Evolutionary conservation across 2,797 vertebrate species (phyloP).

Genomic region (Ambastaia sidthimunki): DNA sequence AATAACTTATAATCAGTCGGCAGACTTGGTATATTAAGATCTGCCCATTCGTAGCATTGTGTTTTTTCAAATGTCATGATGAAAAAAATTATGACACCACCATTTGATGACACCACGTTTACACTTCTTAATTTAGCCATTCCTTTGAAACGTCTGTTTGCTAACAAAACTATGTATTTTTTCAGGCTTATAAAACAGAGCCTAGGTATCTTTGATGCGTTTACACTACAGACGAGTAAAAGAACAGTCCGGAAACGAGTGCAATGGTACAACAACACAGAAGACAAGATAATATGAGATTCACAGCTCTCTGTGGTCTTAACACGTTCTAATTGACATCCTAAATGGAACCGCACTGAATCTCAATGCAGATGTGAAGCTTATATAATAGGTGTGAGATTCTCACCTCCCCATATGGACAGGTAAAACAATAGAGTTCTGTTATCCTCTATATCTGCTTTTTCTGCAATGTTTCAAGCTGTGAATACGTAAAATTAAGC

Average conservation of each 20-base stretch:
- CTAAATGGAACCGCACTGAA: conserved; percentile 73
- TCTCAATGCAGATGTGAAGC: conserved; percentile 63
- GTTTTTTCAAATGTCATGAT: not conserved
- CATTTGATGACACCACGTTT: conserved; percentile 5
- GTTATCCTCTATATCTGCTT: not conserved
- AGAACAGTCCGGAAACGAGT: conserved; percentile 75
- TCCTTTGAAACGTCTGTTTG: not conserved
- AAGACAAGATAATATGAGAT: conserved; percentile 68
- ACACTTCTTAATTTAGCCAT: conserved; percentile 16
- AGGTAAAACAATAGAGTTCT: conserved; percentile 27
- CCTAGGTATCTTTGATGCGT: not conserved
- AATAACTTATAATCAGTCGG: conserved; percentile 8
- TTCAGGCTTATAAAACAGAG: conserved; percentile 7
- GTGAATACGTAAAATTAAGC: conserved; percentile 2
- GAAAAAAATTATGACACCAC: not conserved
- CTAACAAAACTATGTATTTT: conserved; percentile 1
- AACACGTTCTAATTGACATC: conserved; percentile 61
- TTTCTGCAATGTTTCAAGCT: not conserved
- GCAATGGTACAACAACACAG: conserved; percentile 64
- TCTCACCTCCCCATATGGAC: conserved; percentile 24
- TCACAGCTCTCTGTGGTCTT: conserved; percentile 76
- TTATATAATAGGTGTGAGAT: conserved; percentile 38
- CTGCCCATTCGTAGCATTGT: not conserved
- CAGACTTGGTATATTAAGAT: not conserved
- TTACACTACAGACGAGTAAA: conserved; percentile 51